phyloP scores from a whole-genome alignment of 2,797 vertebrate genomes.

The Botia kubotai region DNA sequence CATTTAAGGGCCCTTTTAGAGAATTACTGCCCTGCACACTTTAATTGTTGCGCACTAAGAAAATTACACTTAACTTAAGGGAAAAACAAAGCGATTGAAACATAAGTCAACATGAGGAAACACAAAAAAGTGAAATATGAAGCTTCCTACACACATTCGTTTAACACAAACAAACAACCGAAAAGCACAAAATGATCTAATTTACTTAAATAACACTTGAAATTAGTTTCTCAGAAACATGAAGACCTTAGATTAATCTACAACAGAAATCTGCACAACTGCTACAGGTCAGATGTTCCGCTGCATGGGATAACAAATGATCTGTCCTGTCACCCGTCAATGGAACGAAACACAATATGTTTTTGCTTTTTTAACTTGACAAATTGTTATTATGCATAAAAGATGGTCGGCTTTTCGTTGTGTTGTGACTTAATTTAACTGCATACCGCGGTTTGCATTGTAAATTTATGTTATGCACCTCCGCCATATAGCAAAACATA shows the following conservation, averaged over 20 bases:
- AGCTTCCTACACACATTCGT: constrained; percentile 90
- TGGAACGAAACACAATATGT: too few relatives aligned
- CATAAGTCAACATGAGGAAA: background rate
- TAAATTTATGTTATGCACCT: background rate
- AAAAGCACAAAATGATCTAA: constrained; percentile 90
- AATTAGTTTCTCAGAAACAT: constrained; percentile 79
- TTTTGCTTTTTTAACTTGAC: too few relatives aligned
- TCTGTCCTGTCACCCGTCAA: too few relatives aligned
- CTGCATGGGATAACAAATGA: too few relatives aligned
- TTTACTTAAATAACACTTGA: constrained; percentile 93
- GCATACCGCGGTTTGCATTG: background rate
- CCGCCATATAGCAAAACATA: background rate
- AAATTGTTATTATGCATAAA: too few relatives aligned
- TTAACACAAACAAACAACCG: constrained; percentile 85
- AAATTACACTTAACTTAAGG: constrained; percentile 74
- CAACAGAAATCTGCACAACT: too few relatives aligned
- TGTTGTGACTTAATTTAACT: too few relatives aligned
- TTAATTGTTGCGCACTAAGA: constrained; percentile 93
- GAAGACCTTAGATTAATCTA: too few relatives aligned
- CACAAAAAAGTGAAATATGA: background rate
- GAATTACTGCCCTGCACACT: constrained; percentile 95
- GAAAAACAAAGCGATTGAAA: constrained; percentile 26
- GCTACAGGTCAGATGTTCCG: too few relatives aligned
- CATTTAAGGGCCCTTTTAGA: constrained; percentile 95
- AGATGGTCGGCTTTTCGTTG: too few relatives aligned